Evolutionary conservation across 2,113 vertebrate species (phyloP), one percentile per base, ranked within the genome.

Genomic region (Micromys minutus): DNA sequence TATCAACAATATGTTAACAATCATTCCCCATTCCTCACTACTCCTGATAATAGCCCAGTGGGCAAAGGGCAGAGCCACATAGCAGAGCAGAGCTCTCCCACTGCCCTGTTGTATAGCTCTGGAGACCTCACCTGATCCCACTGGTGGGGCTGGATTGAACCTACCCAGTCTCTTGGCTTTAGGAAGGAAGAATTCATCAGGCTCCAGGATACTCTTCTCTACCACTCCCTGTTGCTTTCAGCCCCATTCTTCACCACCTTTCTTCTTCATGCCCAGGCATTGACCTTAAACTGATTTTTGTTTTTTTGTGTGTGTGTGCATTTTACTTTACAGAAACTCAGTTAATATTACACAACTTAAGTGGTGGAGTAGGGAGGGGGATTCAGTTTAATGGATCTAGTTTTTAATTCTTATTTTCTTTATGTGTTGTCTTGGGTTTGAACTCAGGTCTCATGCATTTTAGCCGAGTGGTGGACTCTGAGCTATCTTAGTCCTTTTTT

Each of bases 141-240:
- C 9, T 39, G 24, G 24, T 52, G 6, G 8, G 24, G 45, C 10
- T 0, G 36, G n/a, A 5, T 6, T 45, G 1, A 36, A 3, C 3
- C 34, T 36, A 13, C 2, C 10, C 16, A 1, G n/a, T 79, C 31
- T 69, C 61, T 39, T 87, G 55, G 15, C 13, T 5, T 74, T n/a
- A n/a, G n/a, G n/a, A n/a, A n/a, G n/a, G n/a, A n/a, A 69, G 55
- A 92, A 83, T 36, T 52, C 7, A 29, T 15, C 7, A 7, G 19
- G 45, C 3, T 81, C 21, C 72, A 12, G 36, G 11, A 22, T 9
- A 9, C 7, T 79, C 42, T 34, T 81, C 21, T 4, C 59, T 26
- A 10, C 5, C 4, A 42, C n/a, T 24, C 26, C 55, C 34, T 31
- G 26, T 47, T 7, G 1, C 7, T 29, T 94, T 77, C 24, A 0